phyloP scores from a whole-genome alignment of 2,113 vertebrate species.

The Toxotes jaculatrix region DNA sequence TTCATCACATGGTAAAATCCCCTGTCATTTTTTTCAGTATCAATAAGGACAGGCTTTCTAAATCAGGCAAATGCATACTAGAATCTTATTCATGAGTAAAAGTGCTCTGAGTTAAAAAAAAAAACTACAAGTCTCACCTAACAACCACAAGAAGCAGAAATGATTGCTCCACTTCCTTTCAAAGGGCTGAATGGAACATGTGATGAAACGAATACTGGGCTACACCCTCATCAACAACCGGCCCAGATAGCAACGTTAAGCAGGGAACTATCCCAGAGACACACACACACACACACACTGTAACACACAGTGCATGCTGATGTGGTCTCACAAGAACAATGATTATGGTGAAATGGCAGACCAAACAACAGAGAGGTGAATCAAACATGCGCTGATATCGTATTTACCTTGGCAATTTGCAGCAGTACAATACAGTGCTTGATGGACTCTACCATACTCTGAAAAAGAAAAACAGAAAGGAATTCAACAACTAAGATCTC shows the following conservation, averaged over 20 bases:
- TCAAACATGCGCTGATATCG: neutral
- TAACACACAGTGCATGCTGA: conserved; percentile 33
- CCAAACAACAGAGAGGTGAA: neutral
- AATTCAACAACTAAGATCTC: conserved; percentile 13
- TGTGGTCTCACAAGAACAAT: conserved; percentile 45
- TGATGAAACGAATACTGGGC: conserved; percentile 74
- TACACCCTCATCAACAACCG: conserved; percentile 62
- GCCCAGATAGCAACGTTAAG: conserved; percentile 59
- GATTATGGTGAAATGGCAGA: conserved; percentile 31
- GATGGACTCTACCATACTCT: conserved; percentile 99
- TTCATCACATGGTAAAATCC: conserved; percentile 72
- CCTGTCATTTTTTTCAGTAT: neutral
- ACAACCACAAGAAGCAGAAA: conserved; percentile 43
- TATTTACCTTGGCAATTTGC: conserved; percentile 99
- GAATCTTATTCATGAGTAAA: neutral
- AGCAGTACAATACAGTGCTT: conserved; percentile 99
- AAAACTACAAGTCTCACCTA: neutral
- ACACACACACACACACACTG: conserved; percentile 1
- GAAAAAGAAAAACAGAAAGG: conserved; percentile 70
- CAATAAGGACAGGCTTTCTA: neutral
- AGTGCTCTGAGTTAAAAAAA: neutral
- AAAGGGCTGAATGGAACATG: conserved; percentile 58
- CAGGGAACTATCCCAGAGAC: conserved; percentile 61
- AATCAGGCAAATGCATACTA: neutral
- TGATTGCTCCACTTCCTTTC: conserved; percentile 58